These are phyloP conservation scores for Lasaia peninsularis DNA, from an alignment of 1,140 invertebrate species.

Conservation along the genomic window DNA sequence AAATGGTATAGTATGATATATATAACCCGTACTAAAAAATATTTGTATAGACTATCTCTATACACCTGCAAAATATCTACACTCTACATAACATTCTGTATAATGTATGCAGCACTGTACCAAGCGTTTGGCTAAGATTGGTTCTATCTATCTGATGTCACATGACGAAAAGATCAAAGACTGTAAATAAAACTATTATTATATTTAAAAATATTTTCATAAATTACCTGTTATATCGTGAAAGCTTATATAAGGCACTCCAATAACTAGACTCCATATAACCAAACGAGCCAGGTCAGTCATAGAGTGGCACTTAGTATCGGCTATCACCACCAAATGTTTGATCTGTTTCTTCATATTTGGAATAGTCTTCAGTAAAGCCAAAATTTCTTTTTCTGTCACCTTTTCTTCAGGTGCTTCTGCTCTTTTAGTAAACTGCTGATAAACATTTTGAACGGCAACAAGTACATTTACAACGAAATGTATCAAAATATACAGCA, in stretches of 20 bases:
- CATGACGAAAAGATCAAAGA: too few relatives aligned
- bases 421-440: constrained; percentile 39
- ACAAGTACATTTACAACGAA: constrained; percentile 64
- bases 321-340: constrained; percentile 63
- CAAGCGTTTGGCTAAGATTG: too few relatives aligned
- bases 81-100: too few relatives aligned
- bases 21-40: too few relatives aligned
- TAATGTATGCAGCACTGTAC: too few relatives aligned
- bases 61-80: too few relatives aligned
- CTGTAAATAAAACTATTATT: background rate
- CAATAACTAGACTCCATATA: constrained; percentile 81
- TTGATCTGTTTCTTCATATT: constrained; percentile 53
- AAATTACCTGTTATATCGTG: constrained; percentile 82
- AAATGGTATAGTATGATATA: too few relatives aligned
- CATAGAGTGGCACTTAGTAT: constrained; percentile 48
- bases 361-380: constrained; percentile 48
- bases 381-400: constrained; percentile 48
- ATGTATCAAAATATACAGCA: constrained; percentile 58
- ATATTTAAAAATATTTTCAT: background rate
- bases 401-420: constrained; percentile 32
- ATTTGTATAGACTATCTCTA: too few relatives aligned
- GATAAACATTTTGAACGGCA: constrained; percentile 66
- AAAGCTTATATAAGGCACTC: constrained; percentile 83
- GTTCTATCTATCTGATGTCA: too few relatives aligned
- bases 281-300: constrained; percentile 78